These are phyloP conservation scores for Diogma glabrata DNA, from an alignment of 2,888 invertebrate genomes.

Conservation along the genomic window DNA sequence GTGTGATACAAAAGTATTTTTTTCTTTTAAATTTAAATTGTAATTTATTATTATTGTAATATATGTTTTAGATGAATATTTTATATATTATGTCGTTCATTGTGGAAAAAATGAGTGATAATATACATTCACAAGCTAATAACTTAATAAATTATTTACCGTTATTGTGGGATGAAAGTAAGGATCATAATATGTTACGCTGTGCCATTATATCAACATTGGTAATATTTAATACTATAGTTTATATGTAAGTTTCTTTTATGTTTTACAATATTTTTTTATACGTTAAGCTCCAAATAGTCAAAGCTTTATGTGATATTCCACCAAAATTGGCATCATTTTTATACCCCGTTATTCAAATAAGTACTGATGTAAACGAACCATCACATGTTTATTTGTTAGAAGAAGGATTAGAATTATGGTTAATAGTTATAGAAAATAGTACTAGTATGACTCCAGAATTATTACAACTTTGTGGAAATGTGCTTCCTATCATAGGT, in stretches of 20 bases:
- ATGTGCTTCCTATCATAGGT: conserved; percentile 65
- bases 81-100: conserved; percentile 81
- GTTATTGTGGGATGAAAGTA: conserved; percentile 77
- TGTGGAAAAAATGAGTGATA: conserved; percentile 71
- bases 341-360: conserved; percentile 53
- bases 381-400: conserved; percentile 78
- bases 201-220: conserved; percentile 83
- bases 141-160: conserved; percentile 75
- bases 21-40: no score
- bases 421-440: conserved; percentile 75
- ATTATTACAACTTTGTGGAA: conserved; percentile 60
- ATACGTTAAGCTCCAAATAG: conserved; percentile 58
- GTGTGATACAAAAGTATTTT: conserved; percentile 75
- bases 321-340: conserved; percentile 48
- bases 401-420: conserved; percentile 85
- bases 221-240: conserved; percentile 31
- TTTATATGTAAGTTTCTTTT: neutral
- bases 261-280: conserved; percentile 11
- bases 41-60: conserved; percentile 6
- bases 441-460: conserved; percentile 51
- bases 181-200: conserved; percentile 77
- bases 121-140: conserved; percentile 52
- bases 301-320: conserved; percentile 57
- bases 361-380: conserved; percentile 67
- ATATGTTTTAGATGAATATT: conserved; percentile 63